Base-by-base conservation (phyloP, 2,113 vertebrate species). In the Psittacus erithacus region DNA sequence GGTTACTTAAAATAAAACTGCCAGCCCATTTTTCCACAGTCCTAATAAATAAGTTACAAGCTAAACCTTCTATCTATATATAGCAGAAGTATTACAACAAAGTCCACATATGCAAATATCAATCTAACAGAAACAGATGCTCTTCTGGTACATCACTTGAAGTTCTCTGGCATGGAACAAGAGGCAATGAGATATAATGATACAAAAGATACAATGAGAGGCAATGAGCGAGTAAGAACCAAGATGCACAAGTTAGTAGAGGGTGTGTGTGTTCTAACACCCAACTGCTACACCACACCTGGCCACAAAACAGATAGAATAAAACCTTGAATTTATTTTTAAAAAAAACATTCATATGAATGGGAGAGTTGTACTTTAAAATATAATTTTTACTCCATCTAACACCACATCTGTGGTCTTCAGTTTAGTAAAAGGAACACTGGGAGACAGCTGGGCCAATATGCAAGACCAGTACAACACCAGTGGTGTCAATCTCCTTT, bases 381-480 rank as follows among this genome's bases (percentile, higher is more conserved):
- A 15, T 22, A 9, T 3, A 18, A 13, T 85, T 88, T 46, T 25
- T 23, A 38, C 22, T 46, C 7, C 17, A 13, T 14, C 73, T 79
- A 59, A 17, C 25, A 78, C 25, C 15, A 60, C 17, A 31, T n/a
- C 9, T 59, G n/a, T 5, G 12, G 17, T 7, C 7, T 17, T 49
- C 25, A 33, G 7, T 3, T 71, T 50, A 59, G 38, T 33, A 27
- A 50, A 75, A 75, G n/a, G n/a, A 65, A 38, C 2, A 2, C 38
- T 28, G 31, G 12, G 28, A 9, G 18, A 28, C 10, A 52, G 14
- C 4, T 9, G 13, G 20, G 11, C 19, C 2, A 1, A 29, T 1
- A 6, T 2, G 17, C 28, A 47, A 35, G n/a, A 82, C 23, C 57
- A 35, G 22, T 35, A 23, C 33, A 59, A 23, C 29, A 8, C 2